Evolutionary conservation across 1,140 invertebrate species (phyloP), one percentile per base, ranked within the genome.

Genomic region (Listronotus bonariensis): DNA sequence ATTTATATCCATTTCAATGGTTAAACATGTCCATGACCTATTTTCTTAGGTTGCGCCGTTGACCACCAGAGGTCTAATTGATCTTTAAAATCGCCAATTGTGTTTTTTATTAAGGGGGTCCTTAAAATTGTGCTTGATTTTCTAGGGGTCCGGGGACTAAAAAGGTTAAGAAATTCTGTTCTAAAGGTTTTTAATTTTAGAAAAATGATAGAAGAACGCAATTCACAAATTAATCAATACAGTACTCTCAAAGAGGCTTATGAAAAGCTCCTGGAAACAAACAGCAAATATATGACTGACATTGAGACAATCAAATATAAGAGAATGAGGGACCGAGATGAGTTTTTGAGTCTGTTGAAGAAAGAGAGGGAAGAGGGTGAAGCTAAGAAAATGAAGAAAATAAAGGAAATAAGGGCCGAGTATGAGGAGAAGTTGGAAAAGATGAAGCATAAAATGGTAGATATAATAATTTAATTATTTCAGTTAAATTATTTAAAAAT

Each of bases 371-470:
- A 69, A 36, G 69, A 74, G 31, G 41, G 38, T 9, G 63, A 67
- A 10, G 34, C 45, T 8, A 70, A 61, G 45, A 57, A 75, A 32
- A 54, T 18, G 7, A 72, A 70, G 40, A 72, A 64, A 51, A 63
- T 77, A 15, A 74, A 77, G 42, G 84, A 86, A 54, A 80, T 87
- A 12, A 78, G 85, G 14, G 78, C 80, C 7, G 85, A 87, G 68
- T 85, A 87, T 75, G 86, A 88, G 69, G 83, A 83, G 58, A 88
- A 88, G 77, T 76, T 88, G 66, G 85, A 84, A 63, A 82, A 84
- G 74, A 87, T 88, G 85, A 88, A 87, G 71, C 79, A 81, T 8
- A 87, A 86, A 84, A 87, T 88, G 85, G 85, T 87, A 26, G 5
- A 3, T 26, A 26, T 5, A 26, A 5, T 26, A 26, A 26, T 26